phyloP scores from a whole-genome alignment of 1,140 invertebrate species.

The Planococcus citri region DNA sequence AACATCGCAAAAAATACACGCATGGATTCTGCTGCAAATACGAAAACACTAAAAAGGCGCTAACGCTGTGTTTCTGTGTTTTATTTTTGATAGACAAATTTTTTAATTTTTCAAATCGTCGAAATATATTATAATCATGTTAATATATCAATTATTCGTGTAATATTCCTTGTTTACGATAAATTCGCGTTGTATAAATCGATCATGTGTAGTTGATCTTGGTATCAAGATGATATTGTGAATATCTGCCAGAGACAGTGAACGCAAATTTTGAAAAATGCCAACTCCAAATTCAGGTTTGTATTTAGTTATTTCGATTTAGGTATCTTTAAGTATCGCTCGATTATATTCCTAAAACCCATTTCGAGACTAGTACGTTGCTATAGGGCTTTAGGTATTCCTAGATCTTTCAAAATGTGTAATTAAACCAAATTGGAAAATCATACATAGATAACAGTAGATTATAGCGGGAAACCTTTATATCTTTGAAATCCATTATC shows the following conservation, averaged over 20 bases:
- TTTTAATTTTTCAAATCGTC: background rate
- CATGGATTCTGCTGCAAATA: constrained; percentile 17
- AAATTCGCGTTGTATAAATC: background rate
- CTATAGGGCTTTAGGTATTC: background rate
- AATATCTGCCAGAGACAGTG: background rate
- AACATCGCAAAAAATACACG: background rate
- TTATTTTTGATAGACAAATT: constrained; percentile 14
- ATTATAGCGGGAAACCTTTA: background rate
- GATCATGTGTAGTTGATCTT: background rate
- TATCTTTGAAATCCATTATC: background rate
- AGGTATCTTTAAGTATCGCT: background rate
- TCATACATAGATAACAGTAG: background rate
- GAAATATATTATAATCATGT: background rate
- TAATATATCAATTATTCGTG: background rate
- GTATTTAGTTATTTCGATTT: background rate
- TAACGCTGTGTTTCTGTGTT: constrained; percentile 16
- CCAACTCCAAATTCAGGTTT: constrained; percentile 17
- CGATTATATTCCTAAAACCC: background rate
- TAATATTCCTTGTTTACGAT: background rate
- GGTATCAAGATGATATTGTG: background rate
- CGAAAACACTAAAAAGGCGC: constrained; percentile 19
- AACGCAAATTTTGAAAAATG: background rate
- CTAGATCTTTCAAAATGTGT: background rate
- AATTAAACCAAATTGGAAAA: background rate
- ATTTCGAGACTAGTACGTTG: background rate